These are phyloP conservation scores for Campopleginae sp. DNA, from an alignment of 2,888 invertebrate species.

Conservation along the genomic window DNA sequence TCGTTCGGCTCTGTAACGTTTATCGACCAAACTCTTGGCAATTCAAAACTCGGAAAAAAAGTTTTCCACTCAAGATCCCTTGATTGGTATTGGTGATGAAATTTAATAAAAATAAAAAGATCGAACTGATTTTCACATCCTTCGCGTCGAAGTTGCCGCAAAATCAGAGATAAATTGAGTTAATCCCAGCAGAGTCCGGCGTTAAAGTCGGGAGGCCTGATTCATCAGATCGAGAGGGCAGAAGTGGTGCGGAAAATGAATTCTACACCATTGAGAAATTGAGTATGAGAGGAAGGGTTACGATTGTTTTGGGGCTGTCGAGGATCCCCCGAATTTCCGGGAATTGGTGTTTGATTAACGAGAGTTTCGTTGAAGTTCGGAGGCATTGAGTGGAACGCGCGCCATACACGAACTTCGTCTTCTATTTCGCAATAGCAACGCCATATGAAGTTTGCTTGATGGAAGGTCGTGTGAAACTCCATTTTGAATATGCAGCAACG, in stretches of 20 bases:
- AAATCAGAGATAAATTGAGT: constrained; percentile 56
- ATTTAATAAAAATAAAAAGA: constrained; percentile 26
- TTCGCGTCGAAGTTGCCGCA: constrained; percentile 33
- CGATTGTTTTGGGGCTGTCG: constrained; percentile 54
- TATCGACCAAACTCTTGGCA: constrained; percentile 3
- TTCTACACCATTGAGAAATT: constrained; percentile 28
- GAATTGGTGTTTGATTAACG: constrained; percentile 65
- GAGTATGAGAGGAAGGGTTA: constrained; percentile 24
- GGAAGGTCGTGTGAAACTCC: not conserved
- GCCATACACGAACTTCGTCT: constrained; percentile 22
- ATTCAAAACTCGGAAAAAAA: constrained; percentile 28
- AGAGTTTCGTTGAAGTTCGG: constrained; percentile 58
- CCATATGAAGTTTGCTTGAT: not conserved
- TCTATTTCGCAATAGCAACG: constrained; percentile 23
- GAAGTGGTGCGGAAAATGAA: constrained; percentile 39
- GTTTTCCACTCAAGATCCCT: constrained; percentile 3
- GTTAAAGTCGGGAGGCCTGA: constrained; percentile 6
- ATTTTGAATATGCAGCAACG: not conserved
- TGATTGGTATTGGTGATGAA: not conserved
- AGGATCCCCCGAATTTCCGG: constrained; percentile 47
- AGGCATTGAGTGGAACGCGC: constrained; percentile 12
- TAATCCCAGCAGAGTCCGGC: not conserved
- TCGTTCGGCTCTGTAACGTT: constrained; percentile 7
- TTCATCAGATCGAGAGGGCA: constrained; percentile 37
- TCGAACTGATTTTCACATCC: constrained; percentile 29